Conservation (phyloP, 2,797 vertebrate genomes). For the Trematomus bernacchii region DNA sequence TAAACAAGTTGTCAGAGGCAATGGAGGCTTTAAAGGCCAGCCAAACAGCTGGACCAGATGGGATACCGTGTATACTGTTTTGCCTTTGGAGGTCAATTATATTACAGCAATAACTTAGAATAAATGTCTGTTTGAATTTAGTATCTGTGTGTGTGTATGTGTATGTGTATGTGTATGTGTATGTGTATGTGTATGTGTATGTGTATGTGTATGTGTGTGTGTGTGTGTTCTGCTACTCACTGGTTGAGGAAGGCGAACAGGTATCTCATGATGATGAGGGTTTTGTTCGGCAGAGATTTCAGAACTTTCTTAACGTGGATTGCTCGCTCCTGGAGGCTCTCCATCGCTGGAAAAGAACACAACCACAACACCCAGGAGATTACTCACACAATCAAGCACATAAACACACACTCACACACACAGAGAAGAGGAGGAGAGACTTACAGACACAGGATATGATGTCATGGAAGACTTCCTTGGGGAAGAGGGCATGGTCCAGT, state of each 20-base stretch:
- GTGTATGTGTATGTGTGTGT: constrained; percentile 12
- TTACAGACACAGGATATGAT: constrained; percentile 97
- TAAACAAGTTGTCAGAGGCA: too few species aligned
- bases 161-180: not conserved
- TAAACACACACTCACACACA: constrained; percentile 34
- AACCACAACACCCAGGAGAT: constrained; percentile 22
- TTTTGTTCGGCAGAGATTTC: constrained; percentile 90
- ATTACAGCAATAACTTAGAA: too few species aligned
- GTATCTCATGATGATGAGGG: constrained; percentile 98
- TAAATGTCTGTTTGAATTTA: too few species aligned
- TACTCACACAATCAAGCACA: constrained; percentile 39
- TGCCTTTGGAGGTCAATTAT: too few species aligned
- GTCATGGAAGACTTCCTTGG: constrained; percentile 98
- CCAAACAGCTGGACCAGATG: too few species aligned
- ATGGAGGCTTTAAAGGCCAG: too few species aligned
- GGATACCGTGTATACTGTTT: too few species aligned
- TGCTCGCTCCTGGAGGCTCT: constrained; percentile 94
- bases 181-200: constrained; percentile 13
- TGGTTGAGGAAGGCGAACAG: constrained; percentile 97
- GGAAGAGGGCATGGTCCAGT: constrained; percentile 94
- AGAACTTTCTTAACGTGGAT: constrained; percentile 94
- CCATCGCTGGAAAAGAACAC: constrained; percentile 89
- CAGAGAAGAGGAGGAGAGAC: constrained; percentile 68
- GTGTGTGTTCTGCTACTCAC: constrained; percentile 85
- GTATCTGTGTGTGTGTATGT: too few species aligned